These are phyloP conservation scores for Candoia aspera DNA, from an alignment of 2,113 vertebrate species.

Conservation along the genomic window DNA sequence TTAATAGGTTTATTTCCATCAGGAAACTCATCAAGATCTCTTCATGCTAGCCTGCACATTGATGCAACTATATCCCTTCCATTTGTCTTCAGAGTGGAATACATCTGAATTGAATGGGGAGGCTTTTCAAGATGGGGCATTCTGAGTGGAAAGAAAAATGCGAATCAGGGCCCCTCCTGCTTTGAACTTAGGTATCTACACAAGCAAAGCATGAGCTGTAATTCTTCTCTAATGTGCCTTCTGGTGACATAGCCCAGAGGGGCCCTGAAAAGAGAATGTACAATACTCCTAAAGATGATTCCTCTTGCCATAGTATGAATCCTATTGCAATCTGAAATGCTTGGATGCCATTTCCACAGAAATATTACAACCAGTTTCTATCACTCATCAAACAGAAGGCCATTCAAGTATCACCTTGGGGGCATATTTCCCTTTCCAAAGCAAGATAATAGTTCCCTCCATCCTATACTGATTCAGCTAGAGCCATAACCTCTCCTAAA, in stretches of 20 bases:
- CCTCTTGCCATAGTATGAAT: background rate
- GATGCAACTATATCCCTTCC: background rate
- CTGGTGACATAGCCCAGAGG: background rate
- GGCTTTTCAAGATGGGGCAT: background rate
- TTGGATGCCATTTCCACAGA: background rate
- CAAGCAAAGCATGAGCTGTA: background rate
- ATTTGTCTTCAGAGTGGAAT: background rate
- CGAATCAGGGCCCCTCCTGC: background rate
- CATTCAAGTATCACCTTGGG: background rate
- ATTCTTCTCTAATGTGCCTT: background rate
- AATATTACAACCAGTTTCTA: background rate
- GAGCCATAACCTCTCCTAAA: background rate
- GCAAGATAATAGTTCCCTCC: background rate
- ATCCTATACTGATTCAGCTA: background rate
- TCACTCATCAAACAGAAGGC: background rate
- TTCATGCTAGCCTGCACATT: background rate
- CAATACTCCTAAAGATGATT: background rate
- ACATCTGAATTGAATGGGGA: background rate
- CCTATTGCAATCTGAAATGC: background rate
- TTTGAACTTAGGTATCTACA: background rate
- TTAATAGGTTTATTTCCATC: background rate
- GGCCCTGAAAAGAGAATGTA: background rate
- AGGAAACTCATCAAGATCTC: background rate
- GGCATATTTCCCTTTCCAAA: background rate
- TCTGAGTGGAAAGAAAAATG: background rate